Evolutionary conservation across 2,888 invertebrate genomes (phyloP), one percentile per base, ranked within the genome.

Genomic region (Netelia fuscicornis): DNA sequence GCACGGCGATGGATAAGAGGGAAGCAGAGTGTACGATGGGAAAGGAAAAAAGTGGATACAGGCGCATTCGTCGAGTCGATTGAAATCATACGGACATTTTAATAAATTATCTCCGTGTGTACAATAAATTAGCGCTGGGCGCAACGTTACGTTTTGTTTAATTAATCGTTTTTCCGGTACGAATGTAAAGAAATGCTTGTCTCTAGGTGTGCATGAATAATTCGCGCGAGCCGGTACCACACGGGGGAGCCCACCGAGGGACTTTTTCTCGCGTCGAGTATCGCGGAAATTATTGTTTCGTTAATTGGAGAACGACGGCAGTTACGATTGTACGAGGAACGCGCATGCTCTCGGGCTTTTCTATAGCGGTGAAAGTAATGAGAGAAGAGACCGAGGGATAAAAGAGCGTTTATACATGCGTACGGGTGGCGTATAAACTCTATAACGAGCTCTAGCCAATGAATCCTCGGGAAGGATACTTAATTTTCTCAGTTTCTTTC

Each of bases 311-410:
- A 70, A 81, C 65, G 77, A 78, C 25, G 58, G 17, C 65, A 37
- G 67, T 76, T 81, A 70, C 78, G 77, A 81, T 78, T 78, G 78
- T 82, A 52, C 42, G 13, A 42, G 37, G 70, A 42, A 44, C 23
- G 71, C 75, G 65, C 56, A 56, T 23, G 77, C 76, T 20, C 48
- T 9, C 13, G 13, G 10, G 48, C 52, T 72, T 71, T 30, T 71
- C 37, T 23, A 23, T 11, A 23, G 37, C 71, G 72, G 87, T 76
- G 87, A 88, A 88, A 88, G 87, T 88, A 83, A 71, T 58, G 81
- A 72, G 84, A 68, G 79, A 83, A 81, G 68, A 48, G 68, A 77
- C 71, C 71, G 80, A 80, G 79, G 37, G 81, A 82, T 81, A 83
- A 74, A 78, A 70, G 71, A 62, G 70, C 75, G 52, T 77, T 80